These are phyloP conservation scores for Centropristis striata DNA, from an alignment of 2,113 vertebrate species.

Conservation along the genomic window DNA sequence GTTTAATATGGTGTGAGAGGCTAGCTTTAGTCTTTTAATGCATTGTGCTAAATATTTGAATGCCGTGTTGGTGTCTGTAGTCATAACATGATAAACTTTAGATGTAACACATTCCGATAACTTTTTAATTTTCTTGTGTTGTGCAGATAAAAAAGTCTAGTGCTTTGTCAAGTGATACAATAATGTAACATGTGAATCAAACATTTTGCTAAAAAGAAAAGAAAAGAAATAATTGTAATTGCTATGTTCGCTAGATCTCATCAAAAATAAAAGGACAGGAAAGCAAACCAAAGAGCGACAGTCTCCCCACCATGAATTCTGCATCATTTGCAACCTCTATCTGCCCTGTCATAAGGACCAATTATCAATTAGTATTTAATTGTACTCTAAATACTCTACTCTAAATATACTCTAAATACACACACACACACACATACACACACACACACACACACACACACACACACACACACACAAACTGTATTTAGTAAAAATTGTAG, in stretches of 20 bases:
- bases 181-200: not conserved
- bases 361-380: too few relatives aligned
- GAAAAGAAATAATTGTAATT: not conserved
- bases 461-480: too few relatives aligned
- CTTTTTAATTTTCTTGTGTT: conserved; percentile 22
- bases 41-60: not conserved
- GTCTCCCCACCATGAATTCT: not conserved
- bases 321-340: too few relatives aligned
- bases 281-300: not conserved
- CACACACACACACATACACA: too few relatives aligned
- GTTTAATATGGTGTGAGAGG: too few relatives aligned
- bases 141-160: conserved; percentile 3
- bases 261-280: conserved; percentile 6
- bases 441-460: too few relatives aligned
- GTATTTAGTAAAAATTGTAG: too few relatives aligned
- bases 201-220: conserved; percentile 6
- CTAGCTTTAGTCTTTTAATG: not conserved
- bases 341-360: too few relatives aligned
- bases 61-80: not conserved
- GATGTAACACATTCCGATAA: not conserved
- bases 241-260: conserved; percentile 6
- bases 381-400: too few relatives aligned
- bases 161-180: conserved; percentile 2
- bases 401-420: too few relatives aligned
- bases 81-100: not conserved